These are phyloP conservation scores for Brachypterus glaber DNA, from an alignment of 2,888 invertebrate species.

Conservation along the genomic window DNA sequence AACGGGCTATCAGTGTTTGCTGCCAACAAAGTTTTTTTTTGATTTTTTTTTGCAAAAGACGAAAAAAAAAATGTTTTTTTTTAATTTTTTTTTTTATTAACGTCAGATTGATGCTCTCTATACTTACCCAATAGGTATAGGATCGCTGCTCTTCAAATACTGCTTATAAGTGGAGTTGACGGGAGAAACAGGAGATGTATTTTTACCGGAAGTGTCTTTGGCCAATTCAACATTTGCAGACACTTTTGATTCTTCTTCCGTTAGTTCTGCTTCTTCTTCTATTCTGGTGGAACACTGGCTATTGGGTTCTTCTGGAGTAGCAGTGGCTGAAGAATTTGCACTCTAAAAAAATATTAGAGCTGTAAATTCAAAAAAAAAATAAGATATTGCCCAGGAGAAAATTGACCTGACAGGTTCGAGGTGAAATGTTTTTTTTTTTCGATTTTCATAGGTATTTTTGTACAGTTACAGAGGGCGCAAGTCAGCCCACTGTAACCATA, in stretches of 20 bases:
- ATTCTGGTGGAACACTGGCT: conserved; percentile 49
- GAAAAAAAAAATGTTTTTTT: too few relatives aligned
- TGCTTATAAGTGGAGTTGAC: conserved; percentile 29
- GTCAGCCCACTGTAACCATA: too few relatives aligned
- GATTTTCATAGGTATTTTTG: too few relatives aligned
- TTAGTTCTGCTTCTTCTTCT: conserved; percentile 59
- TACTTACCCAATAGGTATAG: conserved; percentile 64
- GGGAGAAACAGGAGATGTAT: conserved; percentile 22
- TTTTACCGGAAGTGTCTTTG: conserved; percentile 14
- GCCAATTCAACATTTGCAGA: too few relatives aligned
- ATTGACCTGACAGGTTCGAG: too few relatives aligned
- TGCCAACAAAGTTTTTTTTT: too few relatives aligned
- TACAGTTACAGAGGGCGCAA: too few relatives aligned
- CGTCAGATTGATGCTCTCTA: too few relatives aligned
- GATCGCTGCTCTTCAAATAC: conserved; percentile 55
- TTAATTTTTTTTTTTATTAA: too few relatives aligned
- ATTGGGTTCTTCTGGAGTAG: conserved; percentile 43
- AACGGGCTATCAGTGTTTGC: conserved; percentile 1
- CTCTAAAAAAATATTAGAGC: conserved; percentile 40
- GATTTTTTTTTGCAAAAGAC: too few relatives aligned
- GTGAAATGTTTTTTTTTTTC: too few relatives aligned
- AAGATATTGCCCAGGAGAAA: too few relatives aligned
- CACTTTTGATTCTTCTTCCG: conserved; percentile 25
- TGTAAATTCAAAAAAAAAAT: conserved; percentile 6
- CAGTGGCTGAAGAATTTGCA: conserved; percentile 53